phyloP scores from a whole-genome alignment of 2,113 vertebrate species.

The Megaceryle maxima region DNA sequence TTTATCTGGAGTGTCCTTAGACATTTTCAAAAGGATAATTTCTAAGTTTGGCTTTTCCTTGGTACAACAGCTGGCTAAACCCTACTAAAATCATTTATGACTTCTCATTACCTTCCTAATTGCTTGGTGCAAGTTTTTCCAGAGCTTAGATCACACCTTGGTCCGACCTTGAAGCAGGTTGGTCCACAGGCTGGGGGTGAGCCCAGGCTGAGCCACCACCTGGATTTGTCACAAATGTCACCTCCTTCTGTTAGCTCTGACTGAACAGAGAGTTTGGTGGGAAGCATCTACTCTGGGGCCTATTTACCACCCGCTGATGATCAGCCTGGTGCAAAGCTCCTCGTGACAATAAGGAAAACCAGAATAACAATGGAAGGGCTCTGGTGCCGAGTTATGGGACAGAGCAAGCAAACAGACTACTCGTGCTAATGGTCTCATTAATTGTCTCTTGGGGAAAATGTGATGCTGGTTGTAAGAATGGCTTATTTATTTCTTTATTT shows the following conservation, averaged over 20 bases:
- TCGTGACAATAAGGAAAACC: not conserved
- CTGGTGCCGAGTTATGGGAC: not conserved
- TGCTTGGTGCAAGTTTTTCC: not conserved
- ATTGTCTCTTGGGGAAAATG: not conserved
- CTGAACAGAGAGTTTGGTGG: not conserved
- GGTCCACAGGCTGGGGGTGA: not conserved
- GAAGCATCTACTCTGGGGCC: not conserved
- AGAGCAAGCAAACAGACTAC: not conserved
- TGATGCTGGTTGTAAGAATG: not conserved
- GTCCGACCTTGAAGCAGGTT: not conserved
- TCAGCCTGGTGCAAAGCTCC: not conserved
- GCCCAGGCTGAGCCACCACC: not conserved
- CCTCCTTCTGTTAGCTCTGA: not conserved
- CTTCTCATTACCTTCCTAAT: not conserved
- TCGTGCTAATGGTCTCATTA: not conserved
- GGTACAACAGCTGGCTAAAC: not conserved
- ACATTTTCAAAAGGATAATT: not conserved
- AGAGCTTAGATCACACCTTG: not conserved
- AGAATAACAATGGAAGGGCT: not conserved
- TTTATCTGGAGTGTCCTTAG: not conserved
- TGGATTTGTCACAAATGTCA: not conserved
- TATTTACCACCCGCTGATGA: not conserved
- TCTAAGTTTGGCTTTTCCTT: not conserved
- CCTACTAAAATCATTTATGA: not conserved
- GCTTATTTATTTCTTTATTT: too few species aligned